These are phyloP conservation scores for Alcedo quadribrachys DNA, from an alignment of 2,797 vertebrate species.

Conservation along the genomic window DNA sequence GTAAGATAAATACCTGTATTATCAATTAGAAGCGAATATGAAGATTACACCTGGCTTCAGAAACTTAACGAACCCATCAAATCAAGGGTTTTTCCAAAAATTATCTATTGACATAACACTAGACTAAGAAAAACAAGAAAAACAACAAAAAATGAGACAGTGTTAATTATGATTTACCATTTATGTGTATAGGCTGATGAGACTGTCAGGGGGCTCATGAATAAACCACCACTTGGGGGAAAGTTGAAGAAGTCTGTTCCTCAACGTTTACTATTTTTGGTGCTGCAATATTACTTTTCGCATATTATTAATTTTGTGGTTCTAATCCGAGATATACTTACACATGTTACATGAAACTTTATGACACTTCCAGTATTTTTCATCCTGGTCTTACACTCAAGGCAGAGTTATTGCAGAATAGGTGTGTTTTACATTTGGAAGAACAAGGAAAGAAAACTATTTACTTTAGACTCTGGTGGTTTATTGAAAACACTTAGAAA, in stretches of 20 bases:
- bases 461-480: neutral
- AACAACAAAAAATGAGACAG: fast-evolving
- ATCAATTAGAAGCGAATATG: neutral
- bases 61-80: neutral
- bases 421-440: neutral
- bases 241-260: neutral
- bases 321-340: neutral
- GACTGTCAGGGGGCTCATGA: neutral
- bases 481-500: neutral
- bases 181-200: neutral
- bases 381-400: neutral
- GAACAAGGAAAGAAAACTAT: neutral
- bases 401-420: neutral
- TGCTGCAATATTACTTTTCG: neutral
- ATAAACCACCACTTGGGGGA: neutral
- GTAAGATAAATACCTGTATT: neutral
- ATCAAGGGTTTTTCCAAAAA: neutral
- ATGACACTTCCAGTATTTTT: neutral
- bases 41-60: neutral
- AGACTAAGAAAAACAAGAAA: neutral
- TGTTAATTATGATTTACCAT: neutral
- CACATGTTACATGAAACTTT: neutral
- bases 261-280: neutral
- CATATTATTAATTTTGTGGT: neutral
- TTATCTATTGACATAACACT: neutral